Base-by-base conservation (phyloP, 2,888 invertebrate species). In the Rhamnusium bicolor region DNA sequence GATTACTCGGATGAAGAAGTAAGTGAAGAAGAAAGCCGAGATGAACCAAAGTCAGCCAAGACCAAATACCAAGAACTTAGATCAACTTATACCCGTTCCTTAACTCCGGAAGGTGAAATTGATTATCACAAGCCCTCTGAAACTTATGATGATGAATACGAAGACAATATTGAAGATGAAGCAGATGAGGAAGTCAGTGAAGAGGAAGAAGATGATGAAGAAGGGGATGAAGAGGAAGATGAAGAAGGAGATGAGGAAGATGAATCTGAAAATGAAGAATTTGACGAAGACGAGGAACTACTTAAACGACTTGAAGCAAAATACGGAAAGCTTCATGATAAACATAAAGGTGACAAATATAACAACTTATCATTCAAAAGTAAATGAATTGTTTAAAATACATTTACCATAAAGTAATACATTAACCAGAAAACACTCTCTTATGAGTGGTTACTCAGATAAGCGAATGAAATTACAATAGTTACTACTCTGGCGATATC, bases 241-340 rank as follows among this genome's bases (percentile, higher is more conserved):
- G 86, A 85, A 14, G 89, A 90, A 27, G 89, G 88, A 14, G 90
- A 90, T 53, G 87, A 88, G 71, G 89, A 88, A 60, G 89, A 89
- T 62, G 90, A 90, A 1, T 90, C 90, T 73, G 90, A 85, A 16
- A 85, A 80, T 29, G 80, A 83, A 65, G 84, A 84, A 12, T 93
- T 93, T 79, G 91, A 93, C 0, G 94, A 94, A 83, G 94, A 94
- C 84, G 90, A 90, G 5, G 94, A 94, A 76, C 88, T 94, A 58
- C 89, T 94, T 81, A 92, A 89, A 82, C 91, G 94, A 77, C 87
- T 94, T 70, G 94, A 94, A 84, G 92, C 92, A 24, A 94, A 93
- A 89, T 94, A 94, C 85, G 94, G 94, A 63, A 92, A 93, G 77
- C 86, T 94, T 67, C 92, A 92, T 81, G 82, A 18, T 81, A 40